Evolutionary conservation across 2,797 vertebrate genomes (phyloP).

Genomic region (Epinephelus awoara): DNA sequence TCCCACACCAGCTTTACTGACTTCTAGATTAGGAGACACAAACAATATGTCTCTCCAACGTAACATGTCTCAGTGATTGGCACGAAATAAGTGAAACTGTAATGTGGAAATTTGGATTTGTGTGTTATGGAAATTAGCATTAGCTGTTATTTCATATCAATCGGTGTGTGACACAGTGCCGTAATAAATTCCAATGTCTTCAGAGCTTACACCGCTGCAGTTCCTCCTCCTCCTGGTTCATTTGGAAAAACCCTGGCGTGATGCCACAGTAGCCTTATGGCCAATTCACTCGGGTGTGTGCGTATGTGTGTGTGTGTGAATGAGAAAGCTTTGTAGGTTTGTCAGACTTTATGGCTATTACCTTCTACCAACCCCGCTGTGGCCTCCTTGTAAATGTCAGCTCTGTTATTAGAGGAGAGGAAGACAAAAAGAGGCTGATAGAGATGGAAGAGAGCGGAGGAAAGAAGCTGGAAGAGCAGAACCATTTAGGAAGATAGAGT

Average conservation of each 20-base stretch:
- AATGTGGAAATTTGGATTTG: conserved; percentile 62
- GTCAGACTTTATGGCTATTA: conserved; percentile 47
- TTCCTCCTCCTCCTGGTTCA: conserved; percentile 28
- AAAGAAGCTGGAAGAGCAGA: background rate
- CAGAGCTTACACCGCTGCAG: conserved; percentile 18
- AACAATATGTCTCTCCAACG: conserved; percentile 21
- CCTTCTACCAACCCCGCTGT: conserved; percentile 51
- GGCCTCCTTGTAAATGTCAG: conserved; percentile 67
- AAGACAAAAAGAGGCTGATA: conserved; percentile 30
- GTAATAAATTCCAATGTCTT: conserved; percentile 62
- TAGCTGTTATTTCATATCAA: conserved; percentile 65
- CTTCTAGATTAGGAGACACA: background rate
- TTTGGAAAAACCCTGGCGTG: conserved; percentile 58
- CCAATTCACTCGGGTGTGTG: conserved; percentile 17
- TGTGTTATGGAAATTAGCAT: conserved; percentile 56
- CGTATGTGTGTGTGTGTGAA: conserved; percentile 27
- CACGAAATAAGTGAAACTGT: conserved; percentile 4
- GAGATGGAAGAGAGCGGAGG: conserved; percentile 2
- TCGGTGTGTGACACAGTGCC: conserved; percentile 5
- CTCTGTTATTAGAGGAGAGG: conserved; percentile 39
- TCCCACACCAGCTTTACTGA: background rate
- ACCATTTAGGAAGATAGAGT: conserved; percentile 31
- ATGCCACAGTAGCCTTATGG: conserved; percentile 26
- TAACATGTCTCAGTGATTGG: conserved; percentile 29
- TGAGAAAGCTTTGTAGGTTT: conserved; percentile 41